A percentile compares a stretch with the other conserved stretches of the same genome.
Evolutionary conservation across 2,113 vertebrate species (phyloP).

Genomic region (Thunnus thynnus): DNA sequence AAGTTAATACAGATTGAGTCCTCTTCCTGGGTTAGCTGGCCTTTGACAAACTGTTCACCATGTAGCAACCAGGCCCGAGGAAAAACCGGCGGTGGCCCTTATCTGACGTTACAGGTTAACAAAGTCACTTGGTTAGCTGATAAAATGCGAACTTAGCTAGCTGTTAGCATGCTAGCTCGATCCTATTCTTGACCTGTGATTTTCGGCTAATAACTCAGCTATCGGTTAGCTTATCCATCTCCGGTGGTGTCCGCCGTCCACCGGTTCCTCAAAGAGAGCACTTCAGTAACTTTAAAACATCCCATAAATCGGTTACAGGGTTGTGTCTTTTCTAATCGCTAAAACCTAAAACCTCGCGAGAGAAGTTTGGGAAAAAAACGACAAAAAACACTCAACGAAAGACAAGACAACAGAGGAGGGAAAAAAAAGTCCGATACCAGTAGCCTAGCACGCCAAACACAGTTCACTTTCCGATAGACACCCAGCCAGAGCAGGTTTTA

Average conservation of each 20-base stretch:
- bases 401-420: slow-evolving; percentile 30
- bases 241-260: slow-evolving; percentile 60
- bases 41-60: slow-evolving; percentile 26
- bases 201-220: slow-evolving; percentile 78
- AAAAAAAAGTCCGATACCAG: slow-evolving; percentile 57
- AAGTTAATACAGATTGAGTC: slow-evolving; percentile 17
- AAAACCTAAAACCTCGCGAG: background rate
- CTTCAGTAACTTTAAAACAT: slow-evolving; percentile 70
- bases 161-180: slow-evolving; percentile 74
- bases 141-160: slow-evolving; percentile 58
- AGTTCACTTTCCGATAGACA: slow-evolving; percentile 70
- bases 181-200: slow-evolving; percentile 69
- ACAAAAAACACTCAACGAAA: slow-evolving; percentile 24
- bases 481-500: slow-evolving; percentile 70
- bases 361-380: background rate
- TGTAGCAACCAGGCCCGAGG: slow-evolving; percentile 34
- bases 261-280: slow-evolving; percentile 71
- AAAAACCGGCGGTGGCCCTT: background rate
- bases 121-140: slow-evolving; percentile 60
- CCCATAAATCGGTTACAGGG: slow-evolving; percentile 17
- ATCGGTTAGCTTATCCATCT: slow-evolving; percentile 79
- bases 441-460: slow-evolving; percentile 54
- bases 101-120: slow-evolving; percentile 38
- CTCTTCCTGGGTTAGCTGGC: slow-evolving; percentile 61
- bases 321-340: background rate